These are phyloP conservation scores for Tolmerus cingulatus DNA, from an alignment of 2,888 invertebrate genomes.

Conservation along the genomic window DNA sequence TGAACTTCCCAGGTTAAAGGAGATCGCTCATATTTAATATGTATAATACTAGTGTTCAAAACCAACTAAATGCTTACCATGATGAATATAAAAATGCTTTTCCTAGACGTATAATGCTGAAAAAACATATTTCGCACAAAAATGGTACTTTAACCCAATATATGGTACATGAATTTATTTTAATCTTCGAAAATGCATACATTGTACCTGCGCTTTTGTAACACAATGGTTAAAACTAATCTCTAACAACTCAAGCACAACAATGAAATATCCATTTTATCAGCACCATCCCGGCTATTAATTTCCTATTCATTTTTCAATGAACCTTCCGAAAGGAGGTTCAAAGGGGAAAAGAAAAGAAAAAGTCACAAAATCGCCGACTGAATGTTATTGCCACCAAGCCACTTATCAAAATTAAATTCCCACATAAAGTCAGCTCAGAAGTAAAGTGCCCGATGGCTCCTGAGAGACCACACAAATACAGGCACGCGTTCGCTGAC, in stretches of 20 bases:
- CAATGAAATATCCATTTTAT: background rate
- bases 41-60: no score
- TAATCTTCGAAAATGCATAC: no score
- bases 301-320: background rate
- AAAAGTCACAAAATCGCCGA: background rate
- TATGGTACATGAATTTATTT: no score
- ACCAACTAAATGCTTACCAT: background rate
- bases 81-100: background rate
- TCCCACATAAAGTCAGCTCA: constrained; percentile 33
- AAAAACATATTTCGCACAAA: background rate
- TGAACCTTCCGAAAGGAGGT: background rate
- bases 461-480: constrained; percentile 62
- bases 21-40: background rate
- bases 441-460: background rate
- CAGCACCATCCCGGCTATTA: background rate
- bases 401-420: constrained; percentile 13
- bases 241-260: background rate
- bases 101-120: no score
- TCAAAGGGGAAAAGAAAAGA: background rate
- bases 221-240: background rate
- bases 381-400: constrained; percentile 28
- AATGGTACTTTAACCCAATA: background rate
- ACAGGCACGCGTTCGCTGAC: constrained; percentile 65
- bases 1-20: background rate
- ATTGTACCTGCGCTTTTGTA: background rate